Conservation (phyloP, 2,113 vertebrate genomes). For the Leptosomus discolor region DNA sequence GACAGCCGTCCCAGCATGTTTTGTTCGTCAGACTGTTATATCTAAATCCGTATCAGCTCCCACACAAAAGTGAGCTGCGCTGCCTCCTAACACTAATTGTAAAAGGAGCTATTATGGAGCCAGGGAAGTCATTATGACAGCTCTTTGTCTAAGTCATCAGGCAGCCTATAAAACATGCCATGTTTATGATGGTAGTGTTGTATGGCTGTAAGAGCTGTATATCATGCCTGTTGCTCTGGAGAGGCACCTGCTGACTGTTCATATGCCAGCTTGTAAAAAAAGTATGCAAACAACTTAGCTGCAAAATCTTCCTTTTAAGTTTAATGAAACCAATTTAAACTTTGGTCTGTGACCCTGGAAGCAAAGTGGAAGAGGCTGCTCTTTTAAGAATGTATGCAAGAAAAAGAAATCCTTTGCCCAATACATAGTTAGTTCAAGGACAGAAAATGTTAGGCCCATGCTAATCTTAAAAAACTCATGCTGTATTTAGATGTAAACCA, state of each 20-base stretch:
- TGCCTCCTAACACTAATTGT: neutral
- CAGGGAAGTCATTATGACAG: neutral
- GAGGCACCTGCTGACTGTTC: constrained; percentile 67
- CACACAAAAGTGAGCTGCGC: neutral
- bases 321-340: constrained; percentile 7
- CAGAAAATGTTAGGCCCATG: neutral
- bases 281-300: constrained; percentile 46
- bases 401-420: neutral
- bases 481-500: neutral
- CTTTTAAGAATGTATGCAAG: neutral
- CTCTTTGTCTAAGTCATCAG: constrained; percentile 44
- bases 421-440: neutral
- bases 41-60: neutral
- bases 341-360: constrained; percentile 10
- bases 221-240: constrained; percentile 56
- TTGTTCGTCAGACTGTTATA: neutral
- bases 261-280: constrained; percentile 57
- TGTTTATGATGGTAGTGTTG: constrained; percentile 55
- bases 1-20: neutral
- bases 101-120: neutral
- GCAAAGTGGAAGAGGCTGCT: neutral
- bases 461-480: neutral
- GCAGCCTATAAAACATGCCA: constrained; percentile 50
- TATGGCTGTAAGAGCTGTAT: constrained; percentile 39
- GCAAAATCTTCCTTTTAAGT: constrained; percentile 33